Base-by-base conservation (phyloP, 2,113 vertebrate genomes). In the Tamias sibiricus region DNA sequence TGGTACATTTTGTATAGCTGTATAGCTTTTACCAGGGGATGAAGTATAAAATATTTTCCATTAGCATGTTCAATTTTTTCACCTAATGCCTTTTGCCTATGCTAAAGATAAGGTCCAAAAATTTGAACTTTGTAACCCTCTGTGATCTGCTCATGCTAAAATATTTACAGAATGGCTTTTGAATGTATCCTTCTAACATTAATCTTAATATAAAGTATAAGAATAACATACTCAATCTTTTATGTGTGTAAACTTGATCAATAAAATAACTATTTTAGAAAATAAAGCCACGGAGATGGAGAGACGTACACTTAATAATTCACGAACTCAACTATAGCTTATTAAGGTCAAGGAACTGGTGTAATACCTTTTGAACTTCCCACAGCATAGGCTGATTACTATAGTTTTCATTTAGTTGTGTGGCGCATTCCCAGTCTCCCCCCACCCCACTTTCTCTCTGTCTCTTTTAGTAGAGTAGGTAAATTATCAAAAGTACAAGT, bases 141-240 rank as follows among this genome's bases (percentile, higher is more conserved):
- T 94, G 8, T 49, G 28, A 62, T 75, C 30, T 84, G 12, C 37
- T 83, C 44, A 24, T 75, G 28, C 42, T 69, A 69, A 90, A 75
- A 69, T 87, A 71, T 49, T 97, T 79, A 66, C 17, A 47, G 74
- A 90, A 75, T 87, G 66, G 5, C 7, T 75, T 83, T 82, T 72
- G 37, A 37, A 62, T 37, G 24, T 76, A 49, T 88, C 47, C 47
- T 89, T 94, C 32, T 12, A 80, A 75, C 8, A 35, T 59, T 90
- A 75, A 64, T 68, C 59, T 86, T 94, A 62, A 89, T 69, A 86
- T 30, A 35, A 82, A 87, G 22, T 32, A 59, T 62, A 71, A 88
- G 22, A 91, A 71, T 89, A 85, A 74, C 13, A 96, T 62, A 84
- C 54, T 83, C 14, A 71, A 68, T 8, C 20, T 37, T 40, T 57